phyloP scores from a whole-genome alignment of 2,797 vertebrate species.

The Myotis vivesi region DNA sequence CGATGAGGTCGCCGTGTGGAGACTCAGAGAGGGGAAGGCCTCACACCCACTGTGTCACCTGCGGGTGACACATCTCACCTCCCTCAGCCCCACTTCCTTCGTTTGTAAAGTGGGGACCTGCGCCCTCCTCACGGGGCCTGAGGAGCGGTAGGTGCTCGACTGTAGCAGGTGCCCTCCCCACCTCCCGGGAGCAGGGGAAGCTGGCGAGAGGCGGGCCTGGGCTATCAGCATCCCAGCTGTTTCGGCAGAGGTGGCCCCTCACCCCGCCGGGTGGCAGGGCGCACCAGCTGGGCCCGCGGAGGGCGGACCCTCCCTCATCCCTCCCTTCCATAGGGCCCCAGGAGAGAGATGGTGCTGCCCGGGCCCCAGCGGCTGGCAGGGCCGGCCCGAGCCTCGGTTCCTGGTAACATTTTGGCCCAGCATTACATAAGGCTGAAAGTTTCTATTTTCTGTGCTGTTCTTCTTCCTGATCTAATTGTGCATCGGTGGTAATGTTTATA shows the following conservation, averaged over 20 bases:
- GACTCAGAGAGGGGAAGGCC: not conserved
- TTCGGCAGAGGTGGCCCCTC: not conserved
- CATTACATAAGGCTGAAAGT: conserved; percentile 76
- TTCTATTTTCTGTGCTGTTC: conserved; percentile 84
- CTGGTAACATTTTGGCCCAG: conserved; percentile 71
- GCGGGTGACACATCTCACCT: not conserved
- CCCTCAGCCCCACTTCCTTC: not conserved
- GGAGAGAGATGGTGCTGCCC: not conserved
- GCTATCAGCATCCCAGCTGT: conserved; percentile 47
- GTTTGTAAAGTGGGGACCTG: not conserved
- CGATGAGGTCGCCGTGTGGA: not conserved
- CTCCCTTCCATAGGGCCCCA: not conserved
- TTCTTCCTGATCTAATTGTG: conserved; percentile 84
- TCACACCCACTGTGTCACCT: not conserved
- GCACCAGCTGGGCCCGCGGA: not conserved
- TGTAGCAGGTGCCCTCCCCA: not conserved
- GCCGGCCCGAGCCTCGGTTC: not conserved
- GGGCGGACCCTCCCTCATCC: not conserved
- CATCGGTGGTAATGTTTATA: conserved; percentile 86
- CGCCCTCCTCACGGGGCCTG: not conserved
- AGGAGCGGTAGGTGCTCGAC: not conserved
- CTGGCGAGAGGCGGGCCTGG: not conserved
- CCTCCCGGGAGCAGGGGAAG: not conserved
- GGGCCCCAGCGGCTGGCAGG: not conserved
- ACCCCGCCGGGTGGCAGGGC: not conserved